Evolutionary conservation across 2,888 invertebrate genomes (phyloP), one percentile per base, ranked within the genome.

Genomic region (Calameuta filiformis): DNA sequence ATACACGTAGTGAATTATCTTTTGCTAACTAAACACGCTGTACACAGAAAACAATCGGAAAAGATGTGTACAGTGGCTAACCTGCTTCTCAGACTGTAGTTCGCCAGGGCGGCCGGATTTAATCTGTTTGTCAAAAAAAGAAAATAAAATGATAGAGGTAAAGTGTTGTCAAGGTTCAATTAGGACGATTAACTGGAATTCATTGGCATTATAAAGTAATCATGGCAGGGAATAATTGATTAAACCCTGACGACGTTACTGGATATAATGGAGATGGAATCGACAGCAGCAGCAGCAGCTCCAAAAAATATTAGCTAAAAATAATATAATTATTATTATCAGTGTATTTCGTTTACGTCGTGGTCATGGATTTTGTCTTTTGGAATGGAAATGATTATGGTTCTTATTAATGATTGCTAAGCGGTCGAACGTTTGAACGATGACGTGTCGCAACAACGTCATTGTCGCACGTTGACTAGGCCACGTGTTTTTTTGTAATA

Each of bases 61-160:
- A 56, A 23, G 56, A 56, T 56, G 56, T 56, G 56, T 31, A 71
- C 71, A 33, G 71, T 76, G 81, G 86, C 95, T 95, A 94, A 96
- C 96, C 93, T 96, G 95, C 93, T 94, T 94, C 56, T 93, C 92
- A 83, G 92, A 91, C 91, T 94, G 94, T 93, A 96, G 94, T 94
- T 95, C 96, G 92, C 96, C 96, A 92, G 96, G 96, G 92, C 96
- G 95, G 93, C 94, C 94, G 92, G 94, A 92, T 92, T 93, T 94
- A 92, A 91, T 93, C 94, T 94, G 94, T 93, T 94, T 93, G 93
- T 93, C 93, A 93, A 93, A 93, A 93, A 93, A 92, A 93, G 92
- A 93, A 92, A 83, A 90, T 92, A 90, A 89, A 88, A 89, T 90
- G 92, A 37, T 35, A 73, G 34, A 74, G 37, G 56, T 56, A 23